Conservation (phyloP, 2,888 invertebrate species). For the Tinea semifulvella region DNA sequence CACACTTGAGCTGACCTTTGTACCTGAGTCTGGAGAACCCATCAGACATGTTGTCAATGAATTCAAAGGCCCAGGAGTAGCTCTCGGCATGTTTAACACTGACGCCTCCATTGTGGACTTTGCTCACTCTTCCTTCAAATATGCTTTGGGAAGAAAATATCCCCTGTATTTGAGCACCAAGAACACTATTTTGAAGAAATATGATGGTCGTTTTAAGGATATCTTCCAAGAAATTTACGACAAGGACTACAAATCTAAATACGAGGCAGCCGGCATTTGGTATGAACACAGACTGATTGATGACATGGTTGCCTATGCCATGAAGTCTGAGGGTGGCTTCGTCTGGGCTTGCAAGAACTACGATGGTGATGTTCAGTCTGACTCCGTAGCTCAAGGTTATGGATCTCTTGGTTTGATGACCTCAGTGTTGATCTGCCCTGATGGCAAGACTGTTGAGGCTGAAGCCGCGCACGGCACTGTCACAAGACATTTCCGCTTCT, state of each 20-base stretch:
- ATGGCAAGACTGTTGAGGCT: conserved; percentile 97
- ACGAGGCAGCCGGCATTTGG: conserved; percentile 89
- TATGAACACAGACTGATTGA: conserved; percentile 98
- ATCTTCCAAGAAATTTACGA: conserved; percentile 97
- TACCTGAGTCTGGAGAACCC: conserved; percentile 70
- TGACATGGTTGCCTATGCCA: conserved; percentile 98
- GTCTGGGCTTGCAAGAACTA: conserved; percentile 99
- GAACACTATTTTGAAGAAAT: conserved; percentile 95
- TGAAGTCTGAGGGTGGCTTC: conserved; percentile 98
- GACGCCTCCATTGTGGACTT: conserved; percentile 94
- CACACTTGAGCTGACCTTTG: conserved; percentile 85
- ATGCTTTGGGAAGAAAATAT: conserved; percentile 83
- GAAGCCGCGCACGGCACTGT: conserved; percentile 99
- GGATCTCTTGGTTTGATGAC: conserved; percentile 98
- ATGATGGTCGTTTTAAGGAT: conserved; percentile 96
- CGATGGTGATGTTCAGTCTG: conserved; percentile 98
- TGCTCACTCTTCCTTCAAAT: conserved; percentile 94
- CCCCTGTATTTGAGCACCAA: conserved; percentile 96
- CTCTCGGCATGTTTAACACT: conserved; percentile 96
- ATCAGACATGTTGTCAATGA: conserved; percentile 83
- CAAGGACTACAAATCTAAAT: conserved; percentile 84
- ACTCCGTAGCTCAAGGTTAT: conserved; percentile 96
- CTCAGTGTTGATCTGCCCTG: conserved; percentile 94
- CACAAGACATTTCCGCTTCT: conserved; percentile 87
- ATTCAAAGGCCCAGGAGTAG: conserved; percentile 89